Percentiles rank a stretch among this genome's conserved stretches.
phyloP scores from a whole-genome alignment of 2,113 vertebrate species.

The Canis aureus region DNA sequence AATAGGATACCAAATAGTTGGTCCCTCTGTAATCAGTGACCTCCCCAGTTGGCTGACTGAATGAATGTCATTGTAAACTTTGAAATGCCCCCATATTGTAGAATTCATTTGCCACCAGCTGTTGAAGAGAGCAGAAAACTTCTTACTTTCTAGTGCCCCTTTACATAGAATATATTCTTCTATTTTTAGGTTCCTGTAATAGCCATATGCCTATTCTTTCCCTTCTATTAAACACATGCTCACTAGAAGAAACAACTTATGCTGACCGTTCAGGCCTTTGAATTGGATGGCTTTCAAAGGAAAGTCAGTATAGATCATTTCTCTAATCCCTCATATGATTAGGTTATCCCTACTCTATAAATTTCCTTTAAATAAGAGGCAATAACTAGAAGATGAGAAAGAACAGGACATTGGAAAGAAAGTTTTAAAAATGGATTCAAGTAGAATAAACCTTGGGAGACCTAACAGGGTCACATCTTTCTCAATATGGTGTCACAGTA shows the following conservation, averaged over 20 bases:
- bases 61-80: constrained; percentile 14
- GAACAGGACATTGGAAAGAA: neutral
- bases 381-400: neutral
- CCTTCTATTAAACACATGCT: neutral
- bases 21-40: neutral
- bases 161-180: neutral
- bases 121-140: neutral
- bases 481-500: neutral
- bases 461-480: neutral
- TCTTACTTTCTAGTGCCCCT: neutral
- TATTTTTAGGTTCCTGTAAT: neutral
- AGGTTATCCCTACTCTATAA: neutral
- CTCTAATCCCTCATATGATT: neutral
- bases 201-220: neutral
- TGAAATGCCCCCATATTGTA: neutral
- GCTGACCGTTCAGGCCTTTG: neutral
- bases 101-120: neutral
- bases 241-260: neutral
- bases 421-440: neutral
- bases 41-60: neutral
- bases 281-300: neutral
- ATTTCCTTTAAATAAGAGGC: neutral
- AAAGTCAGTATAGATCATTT: neutral
- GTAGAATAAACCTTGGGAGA: neutral
- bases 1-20: neutral